Evolutionary conservation across 2,888 invertebrate genomes (phyloP).

Genomic region (Lepidochitona cinerea): DNA sequence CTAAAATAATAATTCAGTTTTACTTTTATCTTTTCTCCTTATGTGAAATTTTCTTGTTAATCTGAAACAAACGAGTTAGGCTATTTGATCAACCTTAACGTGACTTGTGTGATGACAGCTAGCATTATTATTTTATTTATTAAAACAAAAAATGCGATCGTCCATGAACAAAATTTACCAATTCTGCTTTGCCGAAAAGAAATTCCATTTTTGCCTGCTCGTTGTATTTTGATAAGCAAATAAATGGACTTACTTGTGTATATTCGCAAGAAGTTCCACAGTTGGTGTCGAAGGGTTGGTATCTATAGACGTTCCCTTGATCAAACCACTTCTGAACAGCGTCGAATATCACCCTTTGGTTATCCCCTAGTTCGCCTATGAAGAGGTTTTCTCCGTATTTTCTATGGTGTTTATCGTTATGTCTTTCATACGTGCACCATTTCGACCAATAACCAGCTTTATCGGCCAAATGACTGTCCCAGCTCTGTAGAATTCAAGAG

Average conservation of each 20-base stretch:
- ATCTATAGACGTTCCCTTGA: background rate
- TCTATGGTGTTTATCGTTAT: background rate
- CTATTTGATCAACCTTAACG: too few relatives aligned
- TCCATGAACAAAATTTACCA: too few relatives aligned
- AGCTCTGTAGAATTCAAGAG: background rate
- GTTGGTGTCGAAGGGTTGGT: background rate
- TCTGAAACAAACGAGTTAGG: too few relatives aligned
- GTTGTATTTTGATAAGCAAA: too few relatives aligned
- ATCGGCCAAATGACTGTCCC: background rate
- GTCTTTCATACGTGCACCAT: slow-evolving; percentile 1
- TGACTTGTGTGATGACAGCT: too few relatives aligned
- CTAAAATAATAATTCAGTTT: too few relatives aligned
- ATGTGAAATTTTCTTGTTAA: too few relatives aligned
- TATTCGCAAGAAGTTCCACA: background rate
- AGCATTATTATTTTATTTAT: too few relatives aligned
- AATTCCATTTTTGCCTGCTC: too few relatives aligned
- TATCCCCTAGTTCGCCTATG: background rate
- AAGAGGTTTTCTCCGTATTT: background rate
- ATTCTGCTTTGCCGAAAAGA: too few relatives aligned
- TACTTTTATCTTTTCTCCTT: too few relatives aligned
- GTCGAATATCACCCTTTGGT: background rate
- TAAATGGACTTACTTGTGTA: slow-evolving; percentile 1
- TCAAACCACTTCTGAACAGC: background rate
- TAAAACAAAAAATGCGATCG: too few relatives aligned
- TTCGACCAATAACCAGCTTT: slow-evolving; percentile 1